A percentile compares a stretch with the other conserved stretches of the same genome.
Conservation (phyloP, 2,113 vertebrate genomes). For the Urocynchramus pylzowi region DNA sequence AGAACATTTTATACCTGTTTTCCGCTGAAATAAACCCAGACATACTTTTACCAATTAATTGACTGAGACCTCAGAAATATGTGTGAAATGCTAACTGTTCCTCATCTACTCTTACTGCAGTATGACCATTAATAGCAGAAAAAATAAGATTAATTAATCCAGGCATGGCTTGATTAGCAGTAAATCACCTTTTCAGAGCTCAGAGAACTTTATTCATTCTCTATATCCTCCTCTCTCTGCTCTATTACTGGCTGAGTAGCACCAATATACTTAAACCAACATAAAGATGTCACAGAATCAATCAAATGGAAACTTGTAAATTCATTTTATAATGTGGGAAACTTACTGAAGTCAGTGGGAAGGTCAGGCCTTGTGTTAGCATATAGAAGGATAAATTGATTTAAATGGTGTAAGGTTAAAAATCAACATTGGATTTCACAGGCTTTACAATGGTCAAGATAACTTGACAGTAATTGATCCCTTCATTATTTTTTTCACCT, state of each 20-base stretch:
- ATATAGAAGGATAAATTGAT: conserved; percentile 17
- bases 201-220: background rate
- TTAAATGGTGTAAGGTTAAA: background rate
- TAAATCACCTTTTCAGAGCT: background rate
- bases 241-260: background rate
- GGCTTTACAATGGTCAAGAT: background rate
- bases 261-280: background rate
- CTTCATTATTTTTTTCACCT: background rate
- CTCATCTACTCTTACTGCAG: background rate
- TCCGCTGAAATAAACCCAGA: background rate
- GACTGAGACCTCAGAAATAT: background rate
- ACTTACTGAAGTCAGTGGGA: background rate
- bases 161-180: background rate
- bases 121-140: background rate
- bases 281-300: background rate
- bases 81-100: background rate
- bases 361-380: background rate
- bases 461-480: background rate
- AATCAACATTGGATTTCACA: background rate
- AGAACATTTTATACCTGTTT: background rate
- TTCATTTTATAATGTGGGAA: background rate
- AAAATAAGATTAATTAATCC: background rate
- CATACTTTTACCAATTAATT: background rate
- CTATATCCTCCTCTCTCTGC: background rate
- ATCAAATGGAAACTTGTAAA: background rate